Conservation (phyloP, 2,797 vertebrate genomes). For the Enteromius mattozi region DNA sequence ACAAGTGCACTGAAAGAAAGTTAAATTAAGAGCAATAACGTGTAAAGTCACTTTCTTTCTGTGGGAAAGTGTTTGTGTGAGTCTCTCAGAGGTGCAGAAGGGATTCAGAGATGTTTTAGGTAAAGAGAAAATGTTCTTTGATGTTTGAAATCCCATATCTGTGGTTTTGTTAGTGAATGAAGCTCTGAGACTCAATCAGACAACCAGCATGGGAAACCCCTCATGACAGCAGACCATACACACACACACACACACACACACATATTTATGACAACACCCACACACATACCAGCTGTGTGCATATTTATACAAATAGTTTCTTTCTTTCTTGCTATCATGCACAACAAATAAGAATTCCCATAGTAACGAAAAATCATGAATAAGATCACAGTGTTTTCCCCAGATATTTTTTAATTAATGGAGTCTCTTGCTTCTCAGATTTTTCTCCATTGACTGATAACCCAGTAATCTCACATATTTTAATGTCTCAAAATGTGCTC, state of each 20-base stretch:
- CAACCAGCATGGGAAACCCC: constrained; percentile 76
- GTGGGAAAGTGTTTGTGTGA: constrained; percentile 35
- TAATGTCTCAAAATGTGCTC: background rate
- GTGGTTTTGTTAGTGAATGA: constrained; percentile 67
- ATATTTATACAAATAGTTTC: constrained; percentile 6
- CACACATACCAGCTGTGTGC: constrained; percentile 23
- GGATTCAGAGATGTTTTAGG: constrained; percentile 57
- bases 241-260: background rate
- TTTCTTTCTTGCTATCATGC: background rate
- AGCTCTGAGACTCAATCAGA: constrained; percentile 69
- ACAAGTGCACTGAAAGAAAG: background rate
- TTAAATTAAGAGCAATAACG: background rate
- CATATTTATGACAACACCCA: constrained; percentile 48
- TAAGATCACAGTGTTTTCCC: background rate
- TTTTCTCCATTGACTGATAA: background rate
- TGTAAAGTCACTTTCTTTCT: constrained; percentile 7
- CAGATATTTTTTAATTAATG: background rate
- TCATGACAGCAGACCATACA: constrained; percentile 60
- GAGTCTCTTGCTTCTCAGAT: background rate
- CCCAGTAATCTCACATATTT: background rate
- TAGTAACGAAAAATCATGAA: background rate
- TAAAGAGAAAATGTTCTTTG: constrained; percentile 67
- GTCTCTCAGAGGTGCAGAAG: constrained; percentile 49
- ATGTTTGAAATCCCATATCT: constrained; percentile 67
- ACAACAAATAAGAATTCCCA: constrained; percentile 12